These are phyloP conservation scores for Scatophagus argus DNA, from an alignment of 2,113 vertebrate species.

Conservation along the genomic window DNA sequence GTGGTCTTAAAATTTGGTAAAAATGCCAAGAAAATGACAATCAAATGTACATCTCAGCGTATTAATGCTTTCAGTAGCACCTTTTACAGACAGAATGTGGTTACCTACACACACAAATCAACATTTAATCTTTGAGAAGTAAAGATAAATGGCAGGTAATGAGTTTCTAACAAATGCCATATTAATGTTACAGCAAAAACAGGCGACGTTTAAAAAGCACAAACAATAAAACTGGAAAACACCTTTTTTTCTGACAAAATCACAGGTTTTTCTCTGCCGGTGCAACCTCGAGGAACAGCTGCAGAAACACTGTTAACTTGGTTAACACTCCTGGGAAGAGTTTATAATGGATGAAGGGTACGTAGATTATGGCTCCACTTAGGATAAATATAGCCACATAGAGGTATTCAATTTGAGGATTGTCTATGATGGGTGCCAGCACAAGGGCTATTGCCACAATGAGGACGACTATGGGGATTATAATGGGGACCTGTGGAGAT, in stretches of 20 bases:
- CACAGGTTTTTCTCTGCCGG: conserved; percentile 84
- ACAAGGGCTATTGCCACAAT: conserved; percentile 87
- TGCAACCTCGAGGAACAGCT: conserved; percentile 90
- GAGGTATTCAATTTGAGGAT: conserved; percentile 87
- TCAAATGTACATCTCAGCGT: not conserved
- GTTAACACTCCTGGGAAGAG: conserved; percentile 81
- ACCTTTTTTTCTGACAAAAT: not conserved
- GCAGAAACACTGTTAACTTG: conserved; percentile 86
- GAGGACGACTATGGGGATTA: conserved; percentile 87
- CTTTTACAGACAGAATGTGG: not conserved
- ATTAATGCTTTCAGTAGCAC: not conserved
- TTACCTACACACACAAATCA: not conserved
- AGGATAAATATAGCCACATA: conserved; percentile 88
- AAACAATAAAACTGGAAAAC: not conserved
- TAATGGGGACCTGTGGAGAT: conserved; percentile 86
- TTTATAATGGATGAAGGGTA: conserved; percentile 88
- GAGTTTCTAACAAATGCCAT: not conserved
- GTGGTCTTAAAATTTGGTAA: not conserved
- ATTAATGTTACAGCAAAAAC: not conserved
- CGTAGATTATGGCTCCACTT: conserved; percentile 87
- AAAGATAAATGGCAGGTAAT: not conserved
- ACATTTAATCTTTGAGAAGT: not conserved
- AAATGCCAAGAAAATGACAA: not conserved
- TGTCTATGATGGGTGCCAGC: conserved; percentile 87
- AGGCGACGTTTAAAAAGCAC: not conserved